A percentile compares a stretch with the other conserved stretches of the same genome.
Conservation (phyloP, 2,888 invertebrate genomes). For the Lampropteryx suffumata region DNA sequence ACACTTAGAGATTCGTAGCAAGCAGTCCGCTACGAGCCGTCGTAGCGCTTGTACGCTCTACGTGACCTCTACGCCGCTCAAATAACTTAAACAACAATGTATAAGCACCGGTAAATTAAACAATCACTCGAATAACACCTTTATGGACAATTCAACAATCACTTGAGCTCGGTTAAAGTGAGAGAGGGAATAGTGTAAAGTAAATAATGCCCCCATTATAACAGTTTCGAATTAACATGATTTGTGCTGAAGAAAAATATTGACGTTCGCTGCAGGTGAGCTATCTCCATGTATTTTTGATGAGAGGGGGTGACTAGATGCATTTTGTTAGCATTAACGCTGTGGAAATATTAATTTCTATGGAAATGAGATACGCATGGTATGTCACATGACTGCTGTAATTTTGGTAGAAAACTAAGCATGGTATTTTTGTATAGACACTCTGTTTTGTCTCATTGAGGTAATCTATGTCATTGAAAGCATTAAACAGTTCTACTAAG, state of each 20-base stretch:
- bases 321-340: no score
- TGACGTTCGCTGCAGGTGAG: slow-evolving; percentile 19
- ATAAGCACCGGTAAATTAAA: slow-evolving; percentile 39
- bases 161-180: slow-evolving; percentile 12
- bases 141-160: slow-evolving; percentile 7
- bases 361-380: no score
- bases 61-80: slow-evolving; percentile 42
- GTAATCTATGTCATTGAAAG: no score
- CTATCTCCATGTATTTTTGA: no score
- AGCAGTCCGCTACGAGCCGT: slow-evolving; percentile 56
- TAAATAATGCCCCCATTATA: slow-evolving; percentile 13
- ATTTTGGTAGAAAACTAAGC: no score
- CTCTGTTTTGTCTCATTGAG: no score
- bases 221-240: slow-evolving; percentile 18
- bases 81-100: slow-evolving; percentile 34
- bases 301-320: no score
- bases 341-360: no score
- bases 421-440: no score
- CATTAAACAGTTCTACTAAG: no score
- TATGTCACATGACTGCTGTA: no score
- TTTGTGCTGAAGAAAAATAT: slow-evolving; percentile 20
- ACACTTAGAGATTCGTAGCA: slow-evolving; percentile 23
- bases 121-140: slow-evolving; percentile 32
- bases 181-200: slow-evolving; percentile 5
- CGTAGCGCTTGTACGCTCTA: slow-evolving; percentile 54